phyloP scores from a whole-genome alignment of 2,888 invertebrate genomes.

The Hydropsyche betteni region DNA sequence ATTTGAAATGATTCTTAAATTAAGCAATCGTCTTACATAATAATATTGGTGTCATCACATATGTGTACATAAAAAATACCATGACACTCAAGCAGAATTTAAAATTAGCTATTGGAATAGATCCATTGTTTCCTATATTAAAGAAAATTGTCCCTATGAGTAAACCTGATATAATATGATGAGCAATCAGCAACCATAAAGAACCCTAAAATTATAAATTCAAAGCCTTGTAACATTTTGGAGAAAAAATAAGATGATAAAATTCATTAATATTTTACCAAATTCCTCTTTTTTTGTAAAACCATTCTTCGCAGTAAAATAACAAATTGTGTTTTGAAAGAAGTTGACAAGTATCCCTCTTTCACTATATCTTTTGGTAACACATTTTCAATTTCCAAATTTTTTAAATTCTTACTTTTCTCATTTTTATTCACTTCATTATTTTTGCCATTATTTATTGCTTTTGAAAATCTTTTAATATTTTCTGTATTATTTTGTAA shows the following conservation, averaged over 20 bases:
- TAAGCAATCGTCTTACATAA: constrained; percentile 64
- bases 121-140: constrained; percentile 68
- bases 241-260: neutral
- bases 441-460: constrained; percentile 59
- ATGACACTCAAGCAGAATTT: constrained; percentile 69
- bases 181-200: constrained; percentile 67
- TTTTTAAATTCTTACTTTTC: constrained; percentile 13
- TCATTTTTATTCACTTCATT: constrained; percentile 19
- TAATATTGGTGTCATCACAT: constrained; percentile 70
- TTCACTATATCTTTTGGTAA: constrained; percentile 53
- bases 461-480: constrained; percentile 54
- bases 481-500: constrained; percentile 55
- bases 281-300: constrained; percentile 66
- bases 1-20: no score
- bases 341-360: constrained; percentile 66
- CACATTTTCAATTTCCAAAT: constrained; percentile 20
- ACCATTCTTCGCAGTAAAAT: constrained; percentile 67
- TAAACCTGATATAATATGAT: constrained; percentile 66
- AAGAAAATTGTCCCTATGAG: constrained; percentile 69
- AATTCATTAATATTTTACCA: constrained; percentile 56
- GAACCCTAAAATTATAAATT: constrained; percentile 56
- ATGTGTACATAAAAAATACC: constrained; percentile 72
- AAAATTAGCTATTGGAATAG: constrained; percentile 66
- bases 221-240: neutral
- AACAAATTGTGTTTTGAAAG: constrained; percentile 65